Evolutionary conservation across 2,113 vertebrate genomes (phyloP).

Genomic region (Thomomys bottae): DNA sequence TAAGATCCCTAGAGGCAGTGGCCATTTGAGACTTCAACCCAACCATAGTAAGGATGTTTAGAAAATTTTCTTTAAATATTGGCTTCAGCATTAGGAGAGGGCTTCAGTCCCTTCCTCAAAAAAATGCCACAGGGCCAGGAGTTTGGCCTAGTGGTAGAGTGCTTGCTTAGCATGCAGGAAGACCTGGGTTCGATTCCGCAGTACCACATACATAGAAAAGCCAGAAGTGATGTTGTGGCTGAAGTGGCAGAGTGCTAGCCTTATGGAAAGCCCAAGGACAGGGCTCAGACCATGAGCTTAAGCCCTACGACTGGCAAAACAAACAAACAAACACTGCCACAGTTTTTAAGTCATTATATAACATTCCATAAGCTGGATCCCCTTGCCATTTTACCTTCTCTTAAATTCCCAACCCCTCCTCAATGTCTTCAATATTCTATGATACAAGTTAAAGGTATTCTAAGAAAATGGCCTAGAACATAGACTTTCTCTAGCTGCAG

Average conservation of each 20-base stretch:
- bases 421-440: neutral
- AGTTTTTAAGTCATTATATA: constrained; percentile 50
- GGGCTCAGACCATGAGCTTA: too few species aligned
- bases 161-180: too few species aligned
- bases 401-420: neutral
- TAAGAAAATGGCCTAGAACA: neutral
- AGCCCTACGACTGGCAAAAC: too few species aligned
- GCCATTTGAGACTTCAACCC: neutral
- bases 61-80: constrained; percentile 26
- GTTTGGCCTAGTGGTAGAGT: too few species aligned
- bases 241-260: too few species aligned
- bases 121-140: too few species aligned
- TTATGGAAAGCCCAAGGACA: too few species aligned
- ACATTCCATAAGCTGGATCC: neutral
- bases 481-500: neutral
- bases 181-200: too few species aligned
- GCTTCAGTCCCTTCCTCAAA: neutral
- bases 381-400: neutral
- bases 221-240: too few species aligned
- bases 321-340: neutral
- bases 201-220: too few species aligned
- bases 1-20: constrained; percentile 1
- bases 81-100: constrained; percentile 41
- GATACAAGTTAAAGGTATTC: constrained; percentile 20
- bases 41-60: neutral